A percentile compares a stretch with the other conserved stretches of the same genome.
Evolutionary conservation across 2,797 vertebrate genomes (phyloP).

Genomic region (Novumbra hubbsi): DNA sequence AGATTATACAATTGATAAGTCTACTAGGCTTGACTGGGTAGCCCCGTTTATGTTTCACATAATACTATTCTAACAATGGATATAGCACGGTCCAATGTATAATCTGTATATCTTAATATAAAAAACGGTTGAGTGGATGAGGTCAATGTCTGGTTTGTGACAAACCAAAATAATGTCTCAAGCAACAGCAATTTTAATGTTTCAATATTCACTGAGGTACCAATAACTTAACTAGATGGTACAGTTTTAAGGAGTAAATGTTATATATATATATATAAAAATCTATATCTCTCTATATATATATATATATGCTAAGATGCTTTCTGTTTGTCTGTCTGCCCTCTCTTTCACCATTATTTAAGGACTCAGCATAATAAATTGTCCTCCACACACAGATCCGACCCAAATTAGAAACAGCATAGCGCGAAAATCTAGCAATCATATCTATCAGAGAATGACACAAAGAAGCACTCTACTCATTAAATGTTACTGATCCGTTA

Average conservation of each 20-base stretch:
- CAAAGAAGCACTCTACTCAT: not conserved
- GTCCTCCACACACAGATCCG: conserved; percentile 10
- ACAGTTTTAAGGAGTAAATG: not conserved
- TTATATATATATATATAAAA: not conserved
- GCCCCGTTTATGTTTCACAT: not conserved
- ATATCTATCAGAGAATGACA: conserved; percentile 17
- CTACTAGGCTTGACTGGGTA: not conserved
- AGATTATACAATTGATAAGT: not conserved
- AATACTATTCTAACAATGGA: not conserved
- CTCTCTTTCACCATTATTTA: conserved; percentile 54
- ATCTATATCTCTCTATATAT: no score
- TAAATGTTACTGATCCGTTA: conserved; percentile 4
- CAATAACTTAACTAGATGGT: not conserved
- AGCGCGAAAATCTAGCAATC: not conserved
- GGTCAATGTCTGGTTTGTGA: not conserved
- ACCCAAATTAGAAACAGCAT: conserved; percentile 4
- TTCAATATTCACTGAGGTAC: not conserved
- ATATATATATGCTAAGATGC: conserved; percentile 34
- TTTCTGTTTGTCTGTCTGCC: conserved; percentile 50
- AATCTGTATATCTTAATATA: not conserved
- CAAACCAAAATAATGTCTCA: not conserved
- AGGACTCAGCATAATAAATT: conserved; percentile 50
- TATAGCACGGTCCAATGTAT: not conserved
- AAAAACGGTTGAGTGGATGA: not conserved
- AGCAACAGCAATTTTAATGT: not conserved